These are phyloP conservation scores for Actinemys pallida DNA, from an alignment of 2,113 vertebrate genomes.

Conservation along the genomic window DNA sequence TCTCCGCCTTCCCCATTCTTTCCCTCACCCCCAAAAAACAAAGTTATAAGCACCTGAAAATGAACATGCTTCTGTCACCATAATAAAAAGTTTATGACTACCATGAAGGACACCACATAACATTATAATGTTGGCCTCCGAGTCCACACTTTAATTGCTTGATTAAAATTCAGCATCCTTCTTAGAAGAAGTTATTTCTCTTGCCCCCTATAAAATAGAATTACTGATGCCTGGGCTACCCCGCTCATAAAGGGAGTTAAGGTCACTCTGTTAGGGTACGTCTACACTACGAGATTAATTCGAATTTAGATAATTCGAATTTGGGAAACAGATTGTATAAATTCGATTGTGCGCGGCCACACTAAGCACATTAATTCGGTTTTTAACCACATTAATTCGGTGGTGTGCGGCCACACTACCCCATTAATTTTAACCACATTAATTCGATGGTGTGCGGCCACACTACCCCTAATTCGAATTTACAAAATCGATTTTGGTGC, in stretches of 20 bases:
- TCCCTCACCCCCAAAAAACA: neutral
- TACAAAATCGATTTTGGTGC: no score
- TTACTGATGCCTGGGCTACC: neutral
- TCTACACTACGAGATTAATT: no score
- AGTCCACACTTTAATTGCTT: neutral
- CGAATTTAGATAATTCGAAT: no score
- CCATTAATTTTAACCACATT: no score
- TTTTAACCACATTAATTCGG: no score
- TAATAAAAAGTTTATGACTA: neutral
- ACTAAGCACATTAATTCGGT: no score
- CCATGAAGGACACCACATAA: neutral
- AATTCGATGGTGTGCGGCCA: no score
- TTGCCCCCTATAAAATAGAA: neutral
- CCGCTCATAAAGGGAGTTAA: neutral
- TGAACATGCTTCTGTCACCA: neutral
- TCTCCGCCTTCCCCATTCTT: neutral
- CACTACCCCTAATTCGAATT: no score
- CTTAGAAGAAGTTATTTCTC: neutral
- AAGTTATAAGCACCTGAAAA: neutral
- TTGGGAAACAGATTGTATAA: no score
- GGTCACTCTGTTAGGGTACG: neutral
- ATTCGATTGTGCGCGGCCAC: no score
- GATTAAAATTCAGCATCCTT: neutral
- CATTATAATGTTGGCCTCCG: neutral
- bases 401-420: no score